phyloP scores from a whole-genome alignment of 2,113 vertebrate genomes.

The Tricholaema leucomelas region DNA sequence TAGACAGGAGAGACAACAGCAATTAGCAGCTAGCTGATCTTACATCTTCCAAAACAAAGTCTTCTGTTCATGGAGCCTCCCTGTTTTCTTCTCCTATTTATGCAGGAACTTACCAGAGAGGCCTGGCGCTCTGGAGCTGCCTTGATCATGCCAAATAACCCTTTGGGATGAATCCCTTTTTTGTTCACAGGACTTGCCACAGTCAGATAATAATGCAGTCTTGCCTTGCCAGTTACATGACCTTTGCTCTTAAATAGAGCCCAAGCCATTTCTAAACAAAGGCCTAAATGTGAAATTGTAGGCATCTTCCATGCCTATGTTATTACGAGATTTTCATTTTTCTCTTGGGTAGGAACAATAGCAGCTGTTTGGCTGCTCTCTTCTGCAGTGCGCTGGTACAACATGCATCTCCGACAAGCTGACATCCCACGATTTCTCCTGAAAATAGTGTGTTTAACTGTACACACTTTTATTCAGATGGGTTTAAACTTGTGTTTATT shows the following conservation, averaged over 20 bases:
- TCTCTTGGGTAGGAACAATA: slow-evolving; percentile 65
- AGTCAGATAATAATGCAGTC: slow-evolving; percentile 62
- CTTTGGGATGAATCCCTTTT: slow-evolving; percentile 75
- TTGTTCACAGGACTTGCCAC: slow-evolving; percentile 67
- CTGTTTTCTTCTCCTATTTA: slow-evolving; percentile 54
- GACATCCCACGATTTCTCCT: slow-evolving; percentile 19
- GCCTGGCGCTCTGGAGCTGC: slow-evolving; percentile 19
- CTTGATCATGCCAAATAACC: slow-evolving; percentile 60
- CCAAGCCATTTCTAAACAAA: slow-evolving; percentile 72
- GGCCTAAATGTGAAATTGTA: slow-evolving; percentile 75
- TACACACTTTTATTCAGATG: neutral
- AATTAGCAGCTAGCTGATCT: slow-evolving; percentile 27
- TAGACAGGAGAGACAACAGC: slow-evolving; percentile 21
- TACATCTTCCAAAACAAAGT: neutral
- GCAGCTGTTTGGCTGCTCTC: slow-evolving; percentile 50
- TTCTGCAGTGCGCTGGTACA: slow-evolving; percentile 46
- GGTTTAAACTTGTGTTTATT: slow-evolving; percentile 13
- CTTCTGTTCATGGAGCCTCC: slow-evolving; percentile 64
- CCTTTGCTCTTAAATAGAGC: slow-evolving; percentile 72
- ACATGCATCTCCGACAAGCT: neutral
- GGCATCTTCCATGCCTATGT: slow-evolving; percentile 74
- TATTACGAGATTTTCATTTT: slow-evolving; percentile 78
- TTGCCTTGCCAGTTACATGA: slow-evolving; percentile 74
- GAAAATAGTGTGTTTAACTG: slow-evolving; percentile 33
- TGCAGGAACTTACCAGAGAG: slow-evolving; percentile 31